Evolutionary conservation across 2,888 invertebrate species (phyloP), one percentile per base, ranked within the genome.

Genomic region (Platycheirus albimanus): DNA sequence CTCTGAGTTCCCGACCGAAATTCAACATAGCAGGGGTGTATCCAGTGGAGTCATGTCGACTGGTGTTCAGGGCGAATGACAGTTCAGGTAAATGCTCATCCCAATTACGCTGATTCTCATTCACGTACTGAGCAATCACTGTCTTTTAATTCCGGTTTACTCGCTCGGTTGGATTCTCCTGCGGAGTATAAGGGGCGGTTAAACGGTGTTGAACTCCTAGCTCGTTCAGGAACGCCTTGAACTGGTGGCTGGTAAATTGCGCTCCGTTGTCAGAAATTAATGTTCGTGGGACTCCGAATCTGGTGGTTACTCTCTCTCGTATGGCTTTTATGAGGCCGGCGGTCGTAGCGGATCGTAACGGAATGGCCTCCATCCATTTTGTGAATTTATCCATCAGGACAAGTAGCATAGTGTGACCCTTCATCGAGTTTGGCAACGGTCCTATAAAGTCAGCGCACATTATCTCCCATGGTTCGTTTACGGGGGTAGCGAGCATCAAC

Each of bases 351-450:
- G 49, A 5, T n/a, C n/a, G n/a, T n/a, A n/a, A n/a, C n/a, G n/a
- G n/a, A n/a, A n/a, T n/a, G n/a, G n/a, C n/a, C n/a, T 8, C 49
- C 0, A 70, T 51, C 78, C 74, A 81, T 38, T 81, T 78, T 7
- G 66, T 47, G 33, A 81, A 85, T 3, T 47, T 17, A 20, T 84
- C 76, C 8, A 63, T 17, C 43, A 85, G 69, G 0, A 81, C 80
- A 8, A 77, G 8, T 8, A 49, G 2, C 0, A 8, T 28, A 0
- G 49, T 49, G 7, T 28, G 20, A 45, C n/a, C n/a, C n/a, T n/a
- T n/a, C n/a, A n/a, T n/a, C n/a, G n/a, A n/a, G n/a, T n/a, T n/a
- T n/a, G n/a, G n/a, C n/a, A n/a, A n/a, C n/a, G n/a, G n/a, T n/a
- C n/a, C n/a, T n/a, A n/a, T n/a, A n/a, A n/a, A n/a, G 2, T 45